Conservation (phyloP, 2,113 vertebrate genomes). For the Datnioides undecimradiatus region DNA sequence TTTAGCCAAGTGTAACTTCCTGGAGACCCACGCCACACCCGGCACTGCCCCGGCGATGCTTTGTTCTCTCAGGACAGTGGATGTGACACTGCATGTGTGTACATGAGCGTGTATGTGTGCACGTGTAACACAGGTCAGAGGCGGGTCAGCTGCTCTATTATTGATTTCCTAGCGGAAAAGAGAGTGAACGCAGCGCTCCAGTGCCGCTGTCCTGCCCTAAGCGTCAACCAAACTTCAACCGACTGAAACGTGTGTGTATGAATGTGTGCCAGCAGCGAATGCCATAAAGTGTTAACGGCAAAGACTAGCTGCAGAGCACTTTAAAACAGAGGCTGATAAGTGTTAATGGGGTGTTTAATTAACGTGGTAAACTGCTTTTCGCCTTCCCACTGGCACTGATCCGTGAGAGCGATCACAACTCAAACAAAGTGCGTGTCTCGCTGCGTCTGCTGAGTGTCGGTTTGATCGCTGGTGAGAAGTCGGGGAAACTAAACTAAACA, state of each 20-base stretch:
- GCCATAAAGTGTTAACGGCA: slow-evolving; percentile 22
- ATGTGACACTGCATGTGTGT: slow-evolving; percentile 50
- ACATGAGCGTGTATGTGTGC: slow-evolving; percentile 7
- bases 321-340: slow-evolving; percentile 49
- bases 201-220: background rate
- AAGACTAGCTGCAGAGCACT: slow-evolving; percentile 27
- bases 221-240: slow-evolving; percentile 14
- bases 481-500: background rate
- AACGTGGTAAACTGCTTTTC: slow-evolving; percentile 59
- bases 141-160: slow-evolving; percentile 68
- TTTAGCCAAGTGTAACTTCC: slow-evolving; percentile 75
- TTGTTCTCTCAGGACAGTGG: slow-evolving; percentile 68
- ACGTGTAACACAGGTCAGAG: slow-evolving; percentile 56
- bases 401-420: background rate
- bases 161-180: slow-evolving; percentile 63
- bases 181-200: slow-evolving; percentile 13
- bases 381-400: slow-evolving; percentile 16
- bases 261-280: background rate
- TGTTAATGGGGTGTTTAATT: slow-evolving; percentile 61
- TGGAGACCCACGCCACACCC: slow-evolving; percentile 67
- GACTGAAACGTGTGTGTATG: background rate
- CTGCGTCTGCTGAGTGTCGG: background rate
- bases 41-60: slow-evolving; percentile 46
- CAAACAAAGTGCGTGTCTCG: slow-evolving; percentile 11
- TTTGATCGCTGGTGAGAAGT: background rate